Evolutionary conservation across 2,888 invertebrate genomes (phyloP).

Genomic region (Strigamia crassipes): DNA sequence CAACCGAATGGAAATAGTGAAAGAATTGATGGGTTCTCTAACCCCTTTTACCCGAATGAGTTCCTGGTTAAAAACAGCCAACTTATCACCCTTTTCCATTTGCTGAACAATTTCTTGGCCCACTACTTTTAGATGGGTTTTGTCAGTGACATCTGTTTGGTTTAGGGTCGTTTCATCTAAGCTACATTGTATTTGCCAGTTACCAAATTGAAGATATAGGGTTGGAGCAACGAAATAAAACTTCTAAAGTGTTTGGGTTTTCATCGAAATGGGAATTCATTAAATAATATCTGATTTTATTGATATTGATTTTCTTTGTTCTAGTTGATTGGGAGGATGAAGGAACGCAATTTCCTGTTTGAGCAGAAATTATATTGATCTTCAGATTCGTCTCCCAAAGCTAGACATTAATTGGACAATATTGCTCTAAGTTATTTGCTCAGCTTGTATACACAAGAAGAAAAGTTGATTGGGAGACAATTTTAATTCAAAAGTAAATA

Average conservation of each 20-base stretch:
- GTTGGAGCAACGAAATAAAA: no score
- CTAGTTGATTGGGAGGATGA: neutral
- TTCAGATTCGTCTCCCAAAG: neutral
- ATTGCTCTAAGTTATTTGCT: neutral
- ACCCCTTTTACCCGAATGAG: conserved; percentile 25
- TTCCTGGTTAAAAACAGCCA: conserved; percentile 23
- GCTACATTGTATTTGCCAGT: neutral
- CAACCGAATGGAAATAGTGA: neutral
- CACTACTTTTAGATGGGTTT: neutral
- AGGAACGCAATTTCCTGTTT: neutral
- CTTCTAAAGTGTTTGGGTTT: no score
- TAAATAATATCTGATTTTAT: neutral
- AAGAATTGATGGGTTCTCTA: conserved; percentile 26
- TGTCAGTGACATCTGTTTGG: conserved; percentile 10
- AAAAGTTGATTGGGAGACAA: neutral
- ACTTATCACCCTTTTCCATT: conserved; percentile 2
- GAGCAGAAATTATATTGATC: neutral
- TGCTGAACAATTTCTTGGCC: neutral
- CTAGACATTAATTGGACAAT: neutral
- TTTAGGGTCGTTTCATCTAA: neutral
- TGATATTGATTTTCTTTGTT: neutral
- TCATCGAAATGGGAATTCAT: no score
- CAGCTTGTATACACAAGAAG: no score
- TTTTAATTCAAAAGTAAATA: no score
- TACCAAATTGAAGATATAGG: no score